phyloP scores from a whole-genome alignment of 1,140 invertebrate genomes.

The Vollenhovia emeryi region DNA sequence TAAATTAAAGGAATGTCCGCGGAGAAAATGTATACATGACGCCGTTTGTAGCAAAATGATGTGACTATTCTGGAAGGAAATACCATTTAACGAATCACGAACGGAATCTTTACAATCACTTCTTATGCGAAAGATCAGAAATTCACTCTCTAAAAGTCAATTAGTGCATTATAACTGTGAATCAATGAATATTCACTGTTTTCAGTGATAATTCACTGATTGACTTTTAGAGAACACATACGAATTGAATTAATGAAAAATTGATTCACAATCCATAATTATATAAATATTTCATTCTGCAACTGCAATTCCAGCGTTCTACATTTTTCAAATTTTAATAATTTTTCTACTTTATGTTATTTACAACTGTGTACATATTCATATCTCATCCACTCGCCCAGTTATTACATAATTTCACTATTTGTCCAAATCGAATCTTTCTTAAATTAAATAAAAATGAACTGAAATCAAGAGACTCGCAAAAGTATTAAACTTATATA shows the following conservation, averaged over 20 bases:
- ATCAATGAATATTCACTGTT: too few relatives aligned
- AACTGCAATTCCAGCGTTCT: background rate
- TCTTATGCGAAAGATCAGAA: background rate
- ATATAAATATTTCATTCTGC: background rate
- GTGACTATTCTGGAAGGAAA: background rate
- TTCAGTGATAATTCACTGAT: too few relatives aligned
- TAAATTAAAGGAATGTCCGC: constrained; percentile 28
- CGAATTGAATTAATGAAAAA: background rate
- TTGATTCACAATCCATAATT: background rate
- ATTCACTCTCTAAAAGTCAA: too few relatives aligned
- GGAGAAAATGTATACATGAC: background rate
- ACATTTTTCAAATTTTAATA: background rate
- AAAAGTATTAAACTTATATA: too few relatives aligned
- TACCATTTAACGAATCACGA: background rate
- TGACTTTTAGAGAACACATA: too few relatives aligned
- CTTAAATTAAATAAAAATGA: too few relatives aligned
- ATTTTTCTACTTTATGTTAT: background rate
- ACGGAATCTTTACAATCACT: background rate
- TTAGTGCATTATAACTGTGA: too few relatives aligned
- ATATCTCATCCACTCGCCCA: background rate
- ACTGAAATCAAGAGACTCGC: too few relatives aligned
- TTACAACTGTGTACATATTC: background rate
- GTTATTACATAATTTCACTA: background rate
- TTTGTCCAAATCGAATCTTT: background rate
- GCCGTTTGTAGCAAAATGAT: background rate